Evolutionary conservation across 2,888 invertebrate genomes (phyloP), one percentile per base, ranked within the genome.

Genomic region (Apantesis nais): DNA sequence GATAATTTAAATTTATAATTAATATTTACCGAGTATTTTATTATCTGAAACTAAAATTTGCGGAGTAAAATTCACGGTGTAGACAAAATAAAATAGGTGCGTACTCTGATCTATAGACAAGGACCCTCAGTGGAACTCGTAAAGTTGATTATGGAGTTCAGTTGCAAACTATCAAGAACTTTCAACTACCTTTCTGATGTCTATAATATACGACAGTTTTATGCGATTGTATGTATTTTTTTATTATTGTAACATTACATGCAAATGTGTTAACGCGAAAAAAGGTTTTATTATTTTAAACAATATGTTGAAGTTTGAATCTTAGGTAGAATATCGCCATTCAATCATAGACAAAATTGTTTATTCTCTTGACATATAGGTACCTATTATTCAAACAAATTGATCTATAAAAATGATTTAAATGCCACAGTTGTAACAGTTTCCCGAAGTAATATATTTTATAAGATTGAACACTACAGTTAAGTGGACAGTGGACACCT

Each of bases 111-210:
- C 77, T 83, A 81, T 86, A 84, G 72, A 74, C n/a, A 76, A 82
- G 81, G 80, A 19, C 74, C 80, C 83, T 85, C 76, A n/a, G n/a
- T n/a, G n/a, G 85, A 80, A 82, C 85, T 86, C 83, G 80, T 80
- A 34, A 34, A 34, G 5, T 34, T 34, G 34, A 34, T 34, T 34
- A 34, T 34, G 2, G 34, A 34, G 34, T 34, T 34, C 5, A 34
- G 34, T 34, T 34, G 5, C 34, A 34, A 34, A 34, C 34, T 34
- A 5, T 34, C 34, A 34, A 34, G 34, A 34, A 39, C 39, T 39
- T 39, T 84, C 87, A 85, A 83, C 91, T 89, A 86, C 87, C 87
- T 85, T 80, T 62, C 62, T 79, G 76, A 74, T 76, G 85, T 86
- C 86, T 84, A 12, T 34, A 70, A 60, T 60, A 16, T 29, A 58